Conservation (phyloP, 92 coral and sea anemone species). For the Bergia puertoricense region DNA sequence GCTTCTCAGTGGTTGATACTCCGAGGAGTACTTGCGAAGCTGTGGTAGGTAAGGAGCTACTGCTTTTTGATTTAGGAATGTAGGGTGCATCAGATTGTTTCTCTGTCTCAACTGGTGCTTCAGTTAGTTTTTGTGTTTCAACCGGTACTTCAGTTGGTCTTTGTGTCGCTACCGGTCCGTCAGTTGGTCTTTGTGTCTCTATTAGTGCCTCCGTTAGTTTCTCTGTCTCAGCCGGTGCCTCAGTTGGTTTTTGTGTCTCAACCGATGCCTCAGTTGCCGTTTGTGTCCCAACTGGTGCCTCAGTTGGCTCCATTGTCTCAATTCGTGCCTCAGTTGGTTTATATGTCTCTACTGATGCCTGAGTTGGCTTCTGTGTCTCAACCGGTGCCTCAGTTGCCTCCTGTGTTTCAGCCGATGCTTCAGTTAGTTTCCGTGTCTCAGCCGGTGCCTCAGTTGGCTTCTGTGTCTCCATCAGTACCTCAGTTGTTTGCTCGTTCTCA, state of each 20-base stretch:
- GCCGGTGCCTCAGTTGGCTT: not conserved
- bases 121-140: slow-evolving; percentile 1
- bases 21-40: not conserved
- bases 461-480: not conserved
- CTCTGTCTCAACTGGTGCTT: not conserved
- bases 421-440: not conserved
- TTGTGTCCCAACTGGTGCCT: not conserved
- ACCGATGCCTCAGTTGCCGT: not conserved
- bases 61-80: not conserved
- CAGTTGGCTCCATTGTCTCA: not conserved
- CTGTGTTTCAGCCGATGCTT: not conserved
- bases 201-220: not conserved
- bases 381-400: not conserved
- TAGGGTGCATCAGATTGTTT: not conserved
- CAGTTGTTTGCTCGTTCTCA: not conserved
- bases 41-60: not conserved
- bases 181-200: slow-evolving; percentile 22
- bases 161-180: not conserved
- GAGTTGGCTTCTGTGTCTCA: slow-evolving; percentile 4
- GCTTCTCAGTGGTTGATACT: not conserved
- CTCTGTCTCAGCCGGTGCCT: not conserved
- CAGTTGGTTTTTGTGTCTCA: slow-evolving; percentile 25
- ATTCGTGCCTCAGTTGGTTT: not conserved
- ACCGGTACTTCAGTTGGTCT: not conserved
- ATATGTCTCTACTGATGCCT: not conserved